Conservation (phyloP, 1,140 invertebrate genomes). For the Microvelia longipes region DNA sequence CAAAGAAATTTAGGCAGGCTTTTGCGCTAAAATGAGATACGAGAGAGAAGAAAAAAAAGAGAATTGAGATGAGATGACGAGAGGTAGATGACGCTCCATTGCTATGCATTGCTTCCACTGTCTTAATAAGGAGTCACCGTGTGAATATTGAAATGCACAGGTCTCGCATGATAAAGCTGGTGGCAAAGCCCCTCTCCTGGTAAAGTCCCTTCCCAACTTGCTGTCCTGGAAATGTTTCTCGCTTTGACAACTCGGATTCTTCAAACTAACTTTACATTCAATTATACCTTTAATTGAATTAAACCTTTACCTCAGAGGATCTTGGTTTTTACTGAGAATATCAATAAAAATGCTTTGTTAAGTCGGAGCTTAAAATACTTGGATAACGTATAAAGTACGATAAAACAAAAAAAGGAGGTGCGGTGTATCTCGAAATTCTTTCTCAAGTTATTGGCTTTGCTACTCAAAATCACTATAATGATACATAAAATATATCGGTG, state of each 20-base stretch:
- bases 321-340: no score
- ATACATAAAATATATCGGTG: no score
- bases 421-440: no score
- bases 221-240: not conserved
- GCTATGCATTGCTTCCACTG: not conserved
- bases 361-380: no score
- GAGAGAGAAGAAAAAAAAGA: not conserved
- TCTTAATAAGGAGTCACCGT: not conserved
- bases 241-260: no score
- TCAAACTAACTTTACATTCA: not conserved
- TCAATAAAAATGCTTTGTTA: no score
- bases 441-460: no score
- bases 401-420: no score
- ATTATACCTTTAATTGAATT: not conserved
- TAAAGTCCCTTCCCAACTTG: not conserved
- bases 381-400: no score
- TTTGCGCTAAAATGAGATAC: not conserved
- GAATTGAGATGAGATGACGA: not conserved
- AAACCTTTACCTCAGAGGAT: not conserved
- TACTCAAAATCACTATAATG: no score
- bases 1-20: no score
- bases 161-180: not conserved
- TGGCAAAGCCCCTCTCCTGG: not conserved
- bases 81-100: not conserved
- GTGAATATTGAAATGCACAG: not conserved